Evolutionary conservation across 2,888 invertebrate genomes (phyloP), one percentile per base, ranked within the genome.

Genomic region (Ypsolopha sequella): DNA sequence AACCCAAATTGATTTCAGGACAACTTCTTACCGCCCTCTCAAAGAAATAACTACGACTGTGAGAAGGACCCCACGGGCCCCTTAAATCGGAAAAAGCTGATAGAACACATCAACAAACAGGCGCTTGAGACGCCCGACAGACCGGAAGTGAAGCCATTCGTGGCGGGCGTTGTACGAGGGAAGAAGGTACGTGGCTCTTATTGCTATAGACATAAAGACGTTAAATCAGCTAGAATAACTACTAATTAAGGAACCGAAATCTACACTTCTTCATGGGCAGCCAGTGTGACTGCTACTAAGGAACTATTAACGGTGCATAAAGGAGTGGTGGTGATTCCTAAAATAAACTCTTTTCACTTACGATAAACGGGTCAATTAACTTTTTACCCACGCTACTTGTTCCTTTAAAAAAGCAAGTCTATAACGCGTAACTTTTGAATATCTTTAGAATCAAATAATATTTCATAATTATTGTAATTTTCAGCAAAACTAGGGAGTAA

Each of bases 121-220:
- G 99, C 99, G n/a, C 87, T 97, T 63, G 97, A 97, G 82, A 97
- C 99, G 53, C 98, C 98, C 49, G 99, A 99, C 86, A 91, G 94
- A 89, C 98, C 98, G 4, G 99, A 99, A 80, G 88, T 93, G 54
- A 97, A 98, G 79, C 98, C 98, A 8, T 99, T 90, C 76, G 94
- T 96, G 38, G 90, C 97, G 60, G 98, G 98, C 55, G 92, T 93
- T 53, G 90, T 97, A 59, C 89, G 98, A 78, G 99, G 99, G 77
- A 95, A 95, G 80, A 96, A 96, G 89, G 93, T 93, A 74, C 13
- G 13, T 48, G 36, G 44, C 8, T 43, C 8, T 13, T 43, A 43
- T n/a, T 43, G 11, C 14, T 43, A 39, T n/a, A 39, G n/a, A 39
- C 10, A 39, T n/a, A 39, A 6, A 39, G 39, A 24, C 24, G 24